Percentiles rank a stretch among this genome's conserved stretches.
phyloP scores from a whole-genome alignment of 2,113 vertebrate genomes.

The Daboia siamensis region DNA sequence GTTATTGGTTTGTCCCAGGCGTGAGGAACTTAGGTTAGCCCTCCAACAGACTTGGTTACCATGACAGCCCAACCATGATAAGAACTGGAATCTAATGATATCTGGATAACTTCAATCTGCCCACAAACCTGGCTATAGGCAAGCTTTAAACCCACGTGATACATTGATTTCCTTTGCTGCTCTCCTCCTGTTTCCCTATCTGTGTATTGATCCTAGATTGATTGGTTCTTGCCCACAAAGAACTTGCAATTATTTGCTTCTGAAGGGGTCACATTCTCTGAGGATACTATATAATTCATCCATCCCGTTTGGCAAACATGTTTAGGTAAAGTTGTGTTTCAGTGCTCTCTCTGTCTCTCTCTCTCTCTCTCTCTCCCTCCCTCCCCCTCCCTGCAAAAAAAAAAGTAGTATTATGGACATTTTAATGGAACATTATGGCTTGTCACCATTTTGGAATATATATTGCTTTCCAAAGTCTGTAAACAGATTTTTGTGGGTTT shows the following conservation, averaged over 20 bases:
- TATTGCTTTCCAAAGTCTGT: not conserved
- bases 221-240: not conserved
- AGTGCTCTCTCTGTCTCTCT: too few relatives aligned
- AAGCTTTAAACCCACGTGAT: not conserved
- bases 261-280: not conserved
- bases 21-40: not conserved
- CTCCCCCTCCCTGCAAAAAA: not conserved
- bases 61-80: not conserved
- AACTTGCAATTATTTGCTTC: not conserved
- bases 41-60: not conserved
- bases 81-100: not conserved
- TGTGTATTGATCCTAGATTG: not conserved
- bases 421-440: not conserved
- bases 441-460: not conserved
- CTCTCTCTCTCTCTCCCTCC: too few relatives aligned
- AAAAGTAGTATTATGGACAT: not conserved
- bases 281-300: not conserved
- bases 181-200: not conserved
- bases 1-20: not conserved
- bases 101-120: not conserved
- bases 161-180: not conserved
- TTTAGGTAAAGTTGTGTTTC: not conserved
- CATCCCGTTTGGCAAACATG: not conserved
- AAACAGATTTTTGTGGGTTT: conserved; percentile 11
- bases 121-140: not conserved